Evolutionary conservation across 2,888 invertebrate genomes (phyloP).

Genomic region (Hypomecis atomaria): DNA sequence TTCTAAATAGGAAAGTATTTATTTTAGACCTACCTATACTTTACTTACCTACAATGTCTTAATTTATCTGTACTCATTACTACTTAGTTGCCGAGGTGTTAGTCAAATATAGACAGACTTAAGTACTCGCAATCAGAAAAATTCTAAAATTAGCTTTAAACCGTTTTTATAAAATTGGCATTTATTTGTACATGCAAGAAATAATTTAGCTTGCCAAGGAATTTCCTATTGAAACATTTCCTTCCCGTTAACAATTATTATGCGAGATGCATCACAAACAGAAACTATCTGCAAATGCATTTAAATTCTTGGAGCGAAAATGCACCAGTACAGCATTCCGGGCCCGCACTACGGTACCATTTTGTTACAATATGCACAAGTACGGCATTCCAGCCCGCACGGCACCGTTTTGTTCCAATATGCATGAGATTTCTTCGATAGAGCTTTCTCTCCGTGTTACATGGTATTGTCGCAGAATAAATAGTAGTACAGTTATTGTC

Average conservation of each 20-base stretch:
- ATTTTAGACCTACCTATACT: too few relatives aligned
- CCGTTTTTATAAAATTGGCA: too few relatives aligned
- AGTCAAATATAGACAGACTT: too few relatives aligned
- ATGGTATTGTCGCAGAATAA: slow-evolving; percentile 27
- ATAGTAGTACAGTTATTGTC: slow-evolving; percentile 35
- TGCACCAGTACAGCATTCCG: background rate
- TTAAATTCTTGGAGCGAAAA: background rate
- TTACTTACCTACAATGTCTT: too few relatives aligned
- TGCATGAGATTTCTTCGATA: slow-evolving; percentile 39
- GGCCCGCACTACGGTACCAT: slow-evolving; percentile 26
- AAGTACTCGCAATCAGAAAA: too few relatives aligned
- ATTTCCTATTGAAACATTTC: too few relatives aligned
- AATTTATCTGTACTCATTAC: too few relatives aligned
- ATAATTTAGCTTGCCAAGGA: too few relatives aligned
- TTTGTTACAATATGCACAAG: slow-evolving; percentile 38
- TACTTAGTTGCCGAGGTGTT: too few relatives aligned
- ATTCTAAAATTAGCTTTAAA: too few relatives aligned
- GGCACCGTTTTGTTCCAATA: slow-evolving; percentile 34
- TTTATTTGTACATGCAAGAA: too few relatives aligned
- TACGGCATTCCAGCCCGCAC: slow-evolving; percentile 12
- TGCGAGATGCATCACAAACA: background rate
- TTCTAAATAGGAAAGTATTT: too few relatives aligned
- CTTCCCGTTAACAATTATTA: background rate
- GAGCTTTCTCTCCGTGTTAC: slow-evolving; percentile 36
- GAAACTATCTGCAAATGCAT: background rate